Base-by-base conservation (phyloP, 2,888 invertebrate genomes). In the Philereme vetulata region DNA sequence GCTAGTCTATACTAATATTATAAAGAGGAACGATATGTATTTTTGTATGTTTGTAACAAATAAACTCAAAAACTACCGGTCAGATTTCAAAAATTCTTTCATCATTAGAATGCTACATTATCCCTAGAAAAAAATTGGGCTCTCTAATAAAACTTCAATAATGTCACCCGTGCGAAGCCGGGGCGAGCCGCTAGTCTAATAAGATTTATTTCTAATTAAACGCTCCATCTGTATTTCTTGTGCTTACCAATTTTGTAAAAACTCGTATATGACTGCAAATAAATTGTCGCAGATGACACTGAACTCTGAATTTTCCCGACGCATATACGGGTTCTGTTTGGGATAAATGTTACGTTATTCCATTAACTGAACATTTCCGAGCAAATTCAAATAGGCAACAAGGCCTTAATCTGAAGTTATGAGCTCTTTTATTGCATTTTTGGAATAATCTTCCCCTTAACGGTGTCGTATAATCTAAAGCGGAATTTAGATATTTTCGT, bases 361-460 rank as follows among this genome's bases (percentile, higher is more conserved):
- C 62, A 67, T 72, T 70, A 65, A 62, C 63, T 54, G 64, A 70
- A 70, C 63, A 67, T 67, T 70, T 68, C 58, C 56, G 65, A 54
- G 64, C 64, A 67, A 66, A 72, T 67, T 70, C 64, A 60, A 66
- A 68, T 62, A 58, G 65, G 62, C 60, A 67, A 64, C 65, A 61
- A 58, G 65, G 51, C 57, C 61, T 56, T 67, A 65, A 67, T 69
- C 62, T 60, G 51, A 34, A 69, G 57, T 64, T 65, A 69, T 69
- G 64, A 56, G 55, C 54, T 53, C 10, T 56, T 64, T 66, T 57
- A 45, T 65, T 50, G 60, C 62, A 60, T 64, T 65, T 64, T 63
- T 56, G 49, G 55, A 56, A 64, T 62, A 66, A 68, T 65, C 50
- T 54, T 44, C 45, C 50, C 40, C 46, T 56, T 51, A 60, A 60